Conservation (phyloP, 2,797 vertebrate genomes). For the Periophthalmus magnuspinnatus region DNA sequence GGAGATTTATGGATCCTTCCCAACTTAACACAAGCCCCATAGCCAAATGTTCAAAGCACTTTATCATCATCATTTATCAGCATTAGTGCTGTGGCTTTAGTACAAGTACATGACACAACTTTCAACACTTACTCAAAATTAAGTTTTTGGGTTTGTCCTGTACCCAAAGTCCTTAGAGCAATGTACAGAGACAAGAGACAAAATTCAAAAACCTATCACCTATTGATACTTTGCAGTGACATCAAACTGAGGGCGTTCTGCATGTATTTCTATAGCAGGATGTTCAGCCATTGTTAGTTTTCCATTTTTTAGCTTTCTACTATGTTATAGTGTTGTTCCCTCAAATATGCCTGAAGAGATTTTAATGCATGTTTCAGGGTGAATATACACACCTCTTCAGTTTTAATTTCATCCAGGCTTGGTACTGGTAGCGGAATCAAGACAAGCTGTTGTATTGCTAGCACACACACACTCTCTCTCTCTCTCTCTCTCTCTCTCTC, state of each 20-base stretch:
- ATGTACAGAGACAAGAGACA: background rate
- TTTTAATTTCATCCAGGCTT: too few relatives aligned
- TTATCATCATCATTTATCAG: conserved; percentile 9
- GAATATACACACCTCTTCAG: too few relatives aligned
- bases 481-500: too few relatives aligned
- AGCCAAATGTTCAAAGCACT: conserved; percentile 1
- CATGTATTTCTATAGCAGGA: background rate
- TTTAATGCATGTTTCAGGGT: too few relatives aligned
- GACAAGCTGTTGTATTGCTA: too few relatives aligned
- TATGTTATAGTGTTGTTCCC: too few relatives aligned
- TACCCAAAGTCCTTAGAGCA: background rate
- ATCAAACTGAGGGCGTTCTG: background rate
- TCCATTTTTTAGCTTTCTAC: too few relatives aligned
- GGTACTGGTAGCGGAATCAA: too few relatives aligned
- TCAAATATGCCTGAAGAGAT: too few relatives aligned
- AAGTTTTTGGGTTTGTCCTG: background rate
- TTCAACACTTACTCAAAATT: background rate
- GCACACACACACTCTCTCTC: too few relatives aligned
- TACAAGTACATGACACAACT: background rate
- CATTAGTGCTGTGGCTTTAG: background rate
- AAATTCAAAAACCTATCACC: background rate
- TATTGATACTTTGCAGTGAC: background rate
- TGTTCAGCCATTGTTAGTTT: too few relatives aligned
- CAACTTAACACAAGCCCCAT: background rate
- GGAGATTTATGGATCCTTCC: conserved; percentile 10